These are phyloP conservation scores for Axea sp. DNA, from an alignment of 2,888 invertebrate genomes.

Conservation along the genomic window DNA sequence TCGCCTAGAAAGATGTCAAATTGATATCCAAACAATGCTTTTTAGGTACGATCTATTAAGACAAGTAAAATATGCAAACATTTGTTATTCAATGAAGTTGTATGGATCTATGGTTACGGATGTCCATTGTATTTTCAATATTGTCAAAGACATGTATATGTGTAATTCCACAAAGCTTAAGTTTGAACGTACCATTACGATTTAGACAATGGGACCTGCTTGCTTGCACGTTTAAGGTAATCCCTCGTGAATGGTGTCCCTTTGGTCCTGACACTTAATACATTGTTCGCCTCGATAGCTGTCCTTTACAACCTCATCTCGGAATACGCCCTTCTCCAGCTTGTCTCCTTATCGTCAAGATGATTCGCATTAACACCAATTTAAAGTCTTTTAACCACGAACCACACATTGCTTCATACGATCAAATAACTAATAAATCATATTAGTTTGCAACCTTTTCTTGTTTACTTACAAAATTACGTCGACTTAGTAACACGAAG, in stretches of 20 bases:
- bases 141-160: constrained; percentile 56
- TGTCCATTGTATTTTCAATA: constrained; percentile 54
- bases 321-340: constrained; percentile 63
- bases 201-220: constrained; percentile 77
- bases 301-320: constrained; percentile 75
- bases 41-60: constrained; percentile 39
- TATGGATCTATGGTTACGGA: constrained; percentile 41
- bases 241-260: constrained; percentile 77
- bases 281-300: constrained; percentile 75
- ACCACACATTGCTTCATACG: constrained; percentile 5
- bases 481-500: too few species aligned
- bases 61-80: constrained; percentile 45
- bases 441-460: neutral
- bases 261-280: constrained; percentile 74
- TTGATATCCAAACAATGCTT: constrained; percentile 35
- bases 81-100: constrained; percentile 21
- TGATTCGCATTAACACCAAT: constrained; percentile 77
- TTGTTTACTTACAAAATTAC: too few species aligned
- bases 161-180: constrained; percentile 69
- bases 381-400: constrained; percentile 66
- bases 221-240: constrained; percentile 77
- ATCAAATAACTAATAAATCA: constrained; percentile 30
- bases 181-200: constrained; percentile 74
- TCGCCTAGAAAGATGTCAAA: constrained; percentile 23
- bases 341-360: constrained; percentile 45